Conservation (phyloP, 2,888 invertebrate species). For the Gastracanthus pulcherrimus region DNA sequence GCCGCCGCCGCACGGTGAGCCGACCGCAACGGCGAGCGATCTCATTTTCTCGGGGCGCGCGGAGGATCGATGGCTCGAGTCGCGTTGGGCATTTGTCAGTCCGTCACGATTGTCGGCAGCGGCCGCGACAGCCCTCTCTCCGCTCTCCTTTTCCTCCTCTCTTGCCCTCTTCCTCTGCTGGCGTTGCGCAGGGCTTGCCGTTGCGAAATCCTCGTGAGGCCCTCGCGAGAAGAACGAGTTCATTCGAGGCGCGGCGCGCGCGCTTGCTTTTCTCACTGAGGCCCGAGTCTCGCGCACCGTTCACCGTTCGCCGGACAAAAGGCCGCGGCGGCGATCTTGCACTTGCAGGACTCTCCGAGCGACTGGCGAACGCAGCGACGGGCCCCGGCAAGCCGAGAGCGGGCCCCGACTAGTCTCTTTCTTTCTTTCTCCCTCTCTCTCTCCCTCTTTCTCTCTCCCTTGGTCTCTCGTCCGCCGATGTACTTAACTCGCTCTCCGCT, state of each 20-base stretch:
- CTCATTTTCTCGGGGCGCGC: conserved; percentile 32
- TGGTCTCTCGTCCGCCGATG: conserved; percentile 40
- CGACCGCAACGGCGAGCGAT: conserved; percentile 24
- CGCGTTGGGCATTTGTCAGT: conserved; percentile 40
- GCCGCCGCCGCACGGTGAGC: conserved; percentile 43
- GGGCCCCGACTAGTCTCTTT: conserved; percentile 61
- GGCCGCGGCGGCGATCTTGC: conserved; percentile 34
- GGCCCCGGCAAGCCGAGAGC: conserved; percentile 28
- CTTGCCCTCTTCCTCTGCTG: background rate
- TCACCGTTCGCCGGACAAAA: background rate
- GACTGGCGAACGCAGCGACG: conserved; percentile 50
- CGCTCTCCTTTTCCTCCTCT: background rate
- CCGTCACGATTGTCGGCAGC: background rate
- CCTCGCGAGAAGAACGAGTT: background rate
- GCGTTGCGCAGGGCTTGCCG: background rate
- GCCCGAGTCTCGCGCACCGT: conserved; percentile 4
- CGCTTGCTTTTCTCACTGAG: no score
- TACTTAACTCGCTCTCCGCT: conserved; percentile 62
- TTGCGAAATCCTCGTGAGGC: no score
- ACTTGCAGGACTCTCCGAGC: conserved; percentile 53
- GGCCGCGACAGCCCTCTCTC: background rate
- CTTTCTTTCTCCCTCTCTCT: conserved; percentile 11
- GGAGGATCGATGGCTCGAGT: conserved; percentile 35
- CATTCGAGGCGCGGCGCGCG: background rate
- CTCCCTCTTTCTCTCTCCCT: conserved; percentile 30